These are phyloP conservation scores for Stenchaetothrips biformis DNA, from an alignment of 2,888 invertebrate species.

Conservation along the genomic window DNA sequence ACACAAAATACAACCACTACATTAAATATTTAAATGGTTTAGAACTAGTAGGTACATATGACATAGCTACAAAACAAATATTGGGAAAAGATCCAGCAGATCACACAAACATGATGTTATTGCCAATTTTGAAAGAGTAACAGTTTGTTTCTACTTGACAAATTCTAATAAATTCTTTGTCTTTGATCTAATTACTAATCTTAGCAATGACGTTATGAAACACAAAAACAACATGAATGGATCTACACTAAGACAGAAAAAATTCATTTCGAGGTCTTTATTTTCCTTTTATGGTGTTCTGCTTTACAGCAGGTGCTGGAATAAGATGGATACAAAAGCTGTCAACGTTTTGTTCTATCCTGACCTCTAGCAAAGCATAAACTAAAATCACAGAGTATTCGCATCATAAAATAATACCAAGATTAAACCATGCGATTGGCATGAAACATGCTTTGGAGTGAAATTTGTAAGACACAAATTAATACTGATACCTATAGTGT, in stretches of 20 bases:
- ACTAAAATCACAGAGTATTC: conserved; percentile 18
- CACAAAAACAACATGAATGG: background rate
- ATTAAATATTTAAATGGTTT: background rate
- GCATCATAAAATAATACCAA: conserved; percentile 8
- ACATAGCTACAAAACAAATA: background rate
- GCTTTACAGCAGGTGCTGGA: background rate
- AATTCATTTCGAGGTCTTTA: background rate
- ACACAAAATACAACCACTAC: background rate
- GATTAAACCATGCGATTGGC: background rate
- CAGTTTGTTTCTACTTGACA: background rate
- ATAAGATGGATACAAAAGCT: background rate
- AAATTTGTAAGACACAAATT: background rate
- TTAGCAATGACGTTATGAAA: background rate
- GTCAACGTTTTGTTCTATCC: background rate
- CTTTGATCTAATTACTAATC: background rate
- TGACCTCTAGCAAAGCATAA: background rate
- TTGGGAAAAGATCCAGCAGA: too few species aligned
- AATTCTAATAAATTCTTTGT: background rate
- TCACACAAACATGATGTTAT: background rate
- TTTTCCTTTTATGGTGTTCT: background rate
- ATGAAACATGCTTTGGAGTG: background rate
- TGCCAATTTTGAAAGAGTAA: background rate
- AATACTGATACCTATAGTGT: conserved; percentile 2
- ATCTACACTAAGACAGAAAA: background rate
- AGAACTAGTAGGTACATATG: background rate